phyloP scores from a whole-genome alignment of 2,797 vertebrate genomes.

The Mormyrops attenuatus region DNA sequence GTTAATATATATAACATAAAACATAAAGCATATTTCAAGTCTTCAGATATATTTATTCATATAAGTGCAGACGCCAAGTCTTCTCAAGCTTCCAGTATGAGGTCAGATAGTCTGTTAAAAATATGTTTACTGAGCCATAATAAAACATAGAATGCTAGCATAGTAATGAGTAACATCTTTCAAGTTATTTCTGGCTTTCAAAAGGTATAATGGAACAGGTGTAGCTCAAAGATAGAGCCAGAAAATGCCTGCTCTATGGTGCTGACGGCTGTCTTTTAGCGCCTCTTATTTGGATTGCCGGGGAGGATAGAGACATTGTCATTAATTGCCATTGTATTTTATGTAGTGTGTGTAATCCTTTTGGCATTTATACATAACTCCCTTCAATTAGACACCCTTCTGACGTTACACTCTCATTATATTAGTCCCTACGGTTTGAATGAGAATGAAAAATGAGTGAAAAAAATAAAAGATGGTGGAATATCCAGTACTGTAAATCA shows the following conservation, averaged over 20 bases:
- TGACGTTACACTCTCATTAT: not conserved
- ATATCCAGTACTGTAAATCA: not conserved
- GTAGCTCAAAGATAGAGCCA: not conserved
- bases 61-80: not conserved
- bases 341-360: not conserved
- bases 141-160: not conserved
- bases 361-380: not conserved
- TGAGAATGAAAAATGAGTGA: not conserved
- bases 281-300: not conserved
- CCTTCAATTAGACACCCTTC: not conserved
- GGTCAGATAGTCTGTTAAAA: not conserved
- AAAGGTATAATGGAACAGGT: not conserved
- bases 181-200: not conserved
- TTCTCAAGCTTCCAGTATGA: not conserved
- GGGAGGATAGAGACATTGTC: not conserved
- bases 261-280: not conserved
- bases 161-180: not conserved
- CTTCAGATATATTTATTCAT: constrained; percentile 1
- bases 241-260: not conserved
- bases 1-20: not conserved
- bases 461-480: not conserved
- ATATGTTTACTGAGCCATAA: not conserved
- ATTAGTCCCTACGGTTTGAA: not conserved
- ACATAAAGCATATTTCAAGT: not conserved
- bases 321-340: not conserved